These are phyloP conservation scores for Cinclus mexicanus DNA, from an alignment of 2,113 vertebrate genomes.

Conservation along the genomic window DNA sequence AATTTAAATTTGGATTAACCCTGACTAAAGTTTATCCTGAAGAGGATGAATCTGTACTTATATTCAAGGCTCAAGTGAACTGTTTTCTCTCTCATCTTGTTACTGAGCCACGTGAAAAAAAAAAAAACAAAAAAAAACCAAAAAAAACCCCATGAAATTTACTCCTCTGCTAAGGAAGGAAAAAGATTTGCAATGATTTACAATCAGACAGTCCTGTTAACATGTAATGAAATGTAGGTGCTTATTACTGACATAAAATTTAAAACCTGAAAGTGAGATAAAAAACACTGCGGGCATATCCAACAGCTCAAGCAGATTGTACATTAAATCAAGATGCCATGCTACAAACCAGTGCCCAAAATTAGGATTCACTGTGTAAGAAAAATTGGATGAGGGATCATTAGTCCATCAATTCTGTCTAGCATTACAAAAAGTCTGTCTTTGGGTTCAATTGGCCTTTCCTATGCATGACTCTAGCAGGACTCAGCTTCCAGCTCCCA, in stretches of 20 bases:
- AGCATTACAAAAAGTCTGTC: not conserved
- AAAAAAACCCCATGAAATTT: not conserved
- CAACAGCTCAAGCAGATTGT: not conserved
- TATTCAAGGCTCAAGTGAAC: not conserved
- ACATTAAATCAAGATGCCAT: constrained; percentile 38
- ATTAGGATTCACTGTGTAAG: not conserved
- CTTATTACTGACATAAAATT: constrained; percentile 40
- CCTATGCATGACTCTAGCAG: not conserved
- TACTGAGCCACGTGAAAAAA: not conserved
- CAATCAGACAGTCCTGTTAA: not conserved
- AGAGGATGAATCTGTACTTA: constrained; percentile 6
- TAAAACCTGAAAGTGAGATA: constrained; percentile 14
- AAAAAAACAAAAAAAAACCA: not conserved
- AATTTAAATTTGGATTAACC: constrained; percentile 52
- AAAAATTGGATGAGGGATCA: constrained; percentile 5
- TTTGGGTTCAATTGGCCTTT: not conserved
- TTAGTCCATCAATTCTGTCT: constrained; percentile 43
- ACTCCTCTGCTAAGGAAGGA: not conserved
- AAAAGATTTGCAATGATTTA: not conserved
- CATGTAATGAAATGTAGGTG: constrained; percentile 38
- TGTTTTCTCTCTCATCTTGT: not conserved
- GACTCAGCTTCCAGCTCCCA: not conserved
- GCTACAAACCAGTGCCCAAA: constrained; percentile 16
- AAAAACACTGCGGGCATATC: not conserved
- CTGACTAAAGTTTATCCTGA: constrained; percentile 17